Evolutionary conservation across 2,113 vertebrate species (phyloP), one percentile per base, ranked within the genome.

Genomic region (Tenrec ecaudatus): DNA sequence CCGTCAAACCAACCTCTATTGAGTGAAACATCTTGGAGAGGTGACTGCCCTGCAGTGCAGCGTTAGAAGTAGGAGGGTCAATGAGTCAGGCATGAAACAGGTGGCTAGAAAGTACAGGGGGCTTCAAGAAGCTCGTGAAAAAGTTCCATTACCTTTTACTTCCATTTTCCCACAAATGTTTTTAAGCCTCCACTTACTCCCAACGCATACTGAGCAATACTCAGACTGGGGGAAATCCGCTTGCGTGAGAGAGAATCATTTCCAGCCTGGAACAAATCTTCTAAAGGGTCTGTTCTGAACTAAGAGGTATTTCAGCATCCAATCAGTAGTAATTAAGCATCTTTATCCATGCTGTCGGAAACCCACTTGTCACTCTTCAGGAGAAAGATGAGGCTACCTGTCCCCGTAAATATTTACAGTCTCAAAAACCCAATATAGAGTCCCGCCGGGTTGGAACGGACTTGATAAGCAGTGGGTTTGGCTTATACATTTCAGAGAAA

Each of bases 291-390:
- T 68, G 57, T 83, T 92, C 89, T 75, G 47, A 90, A 86, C 81
- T 53, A 38, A 17, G 69, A 95, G 85, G 71, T 14, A 76, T 81
- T 88, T 81, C 29, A 93, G 91, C 79, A 86, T 86, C 90, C 84
- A 84, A 92, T 93, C 93, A 60, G 88, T 1, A 66, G 86, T 75
- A 92, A 95, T 93, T 86, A 83, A 90, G 86, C 71, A 73, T 66
- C 43, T 82, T 62, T 53, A 29, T 27, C 64, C 68, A 82, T 76
- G 82, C 47, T 53, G 47, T 53, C 47, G 12, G 47, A 53, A 53
- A 53, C 47, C 47, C 47, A 53, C 47, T 53, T 10, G 47, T 53
- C 47, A 12, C 47, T 53, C 47, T 53, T 53, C 47, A 53, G 47
- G 47, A 53, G 47, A 53, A 53, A 53, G 47, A 40, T 40, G 40